phyloP scores from a whole-genome alignment of 2,797 vertebrate genomes.

The Crypturellus tataupa region DNA sequence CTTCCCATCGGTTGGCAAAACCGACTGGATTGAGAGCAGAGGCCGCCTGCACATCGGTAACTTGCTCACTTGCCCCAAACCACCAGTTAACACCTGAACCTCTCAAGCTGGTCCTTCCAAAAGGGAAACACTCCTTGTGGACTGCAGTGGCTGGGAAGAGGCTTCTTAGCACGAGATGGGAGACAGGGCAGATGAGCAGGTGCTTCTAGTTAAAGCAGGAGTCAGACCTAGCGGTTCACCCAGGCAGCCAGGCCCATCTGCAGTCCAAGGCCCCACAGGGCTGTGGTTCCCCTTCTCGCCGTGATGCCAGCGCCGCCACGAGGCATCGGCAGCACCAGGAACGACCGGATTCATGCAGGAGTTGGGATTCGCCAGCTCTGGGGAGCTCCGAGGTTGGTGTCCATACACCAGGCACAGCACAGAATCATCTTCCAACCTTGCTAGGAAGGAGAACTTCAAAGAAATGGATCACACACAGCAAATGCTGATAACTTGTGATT shows the following conservation, averaged over 20 bases:
- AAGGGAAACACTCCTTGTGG: not conserved
- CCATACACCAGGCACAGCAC: not conserved
- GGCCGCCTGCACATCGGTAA: not conserved
- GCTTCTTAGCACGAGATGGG: fast-evolving
- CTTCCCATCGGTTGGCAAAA: fast-evolving
- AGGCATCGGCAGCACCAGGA: not conserved
- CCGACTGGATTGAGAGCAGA: not conserved
- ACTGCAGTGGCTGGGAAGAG: not conserved
- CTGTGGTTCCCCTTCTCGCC: not conserved
- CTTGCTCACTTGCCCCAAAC: not conserved
- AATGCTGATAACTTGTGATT: not conserved
- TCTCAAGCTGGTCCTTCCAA: not conserved
- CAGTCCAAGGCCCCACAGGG: not conserved
- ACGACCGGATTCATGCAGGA: not conserved
- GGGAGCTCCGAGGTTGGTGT: not conserved
- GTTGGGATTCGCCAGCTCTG: not conserved
- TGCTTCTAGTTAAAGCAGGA: not conserved
- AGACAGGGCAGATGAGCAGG: not conserved
- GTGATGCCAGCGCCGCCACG: not conserved
- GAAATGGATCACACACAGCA: not conserved
- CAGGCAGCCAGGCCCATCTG: not conserved
- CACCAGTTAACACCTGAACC: not conserved
- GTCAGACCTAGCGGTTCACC: not conserved
- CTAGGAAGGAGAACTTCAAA: not conserved
- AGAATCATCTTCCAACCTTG: not conserved